Percentiles rank a stretch among this genome's conserved stretches.
Conservation (phyloP, 30 jellyfish, hydroid and myxozoan species). For the Pelagia noctiluca region DNA sequence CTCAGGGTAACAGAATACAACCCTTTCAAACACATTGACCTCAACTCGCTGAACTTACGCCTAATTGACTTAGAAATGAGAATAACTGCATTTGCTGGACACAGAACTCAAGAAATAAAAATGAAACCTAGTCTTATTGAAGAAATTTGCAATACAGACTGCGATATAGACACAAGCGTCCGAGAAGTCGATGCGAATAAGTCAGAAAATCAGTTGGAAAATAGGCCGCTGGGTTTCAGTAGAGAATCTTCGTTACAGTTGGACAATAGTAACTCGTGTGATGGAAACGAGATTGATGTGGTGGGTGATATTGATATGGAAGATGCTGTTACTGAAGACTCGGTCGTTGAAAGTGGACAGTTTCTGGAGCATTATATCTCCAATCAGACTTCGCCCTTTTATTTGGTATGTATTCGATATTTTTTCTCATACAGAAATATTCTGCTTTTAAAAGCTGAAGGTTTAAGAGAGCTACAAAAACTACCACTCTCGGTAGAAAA, state of each 20-base stretch:
- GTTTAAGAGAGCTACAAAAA: no score
- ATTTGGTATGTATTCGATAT: slow-evolving; percentile 52
- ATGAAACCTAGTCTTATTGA: slow-evolving; percentile 65
- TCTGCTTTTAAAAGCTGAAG: neutral
- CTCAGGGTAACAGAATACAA: slow-evolving; percentile 35
- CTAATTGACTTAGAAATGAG: slow-evolving; percentile 77
- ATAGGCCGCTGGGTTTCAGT: slow-evolving; percentile 17
- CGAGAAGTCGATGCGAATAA: neutral
- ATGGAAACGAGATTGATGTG: slow-evolving; percentile 88
- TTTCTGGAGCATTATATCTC: slow-evolving; percentile 76
- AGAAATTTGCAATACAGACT: slow-evolving; percentile 44
- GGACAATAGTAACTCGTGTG: slow-evolving; percentile 57
- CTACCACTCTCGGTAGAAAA: no score
- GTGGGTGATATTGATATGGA: slow-evolving; percentile 78
- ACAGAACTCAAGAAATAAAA: slow-evolving; percentile 81
- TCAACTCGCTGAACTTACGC: slow-evolving; percentile 63
- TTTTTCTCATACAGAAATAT: slow-evolving; percentile 1
- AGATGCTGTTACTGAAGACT: slow-evolving; percentile 28
- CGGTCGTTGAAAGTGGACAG: slow-evolving; percentile 10
- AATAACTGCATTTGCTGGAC: slow-evolving; percentile 85
- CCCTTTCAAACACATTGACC: slow-evolving; percentile 75
- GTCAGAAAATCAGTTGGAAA: slow-evolving; percentile 34
- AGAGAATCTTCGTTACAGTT: slow-evolving; percentile 14
- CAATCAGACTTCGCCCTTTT: slow-evolving; percentile 53
- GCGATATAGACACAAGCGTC: slow-evolving; percentile 6